These are phyloP conservation scores for Pandemis cinnamomeana DNA, from an alignment of 2,888 invertebrate species.

Conservation along the genomic window DNA sequence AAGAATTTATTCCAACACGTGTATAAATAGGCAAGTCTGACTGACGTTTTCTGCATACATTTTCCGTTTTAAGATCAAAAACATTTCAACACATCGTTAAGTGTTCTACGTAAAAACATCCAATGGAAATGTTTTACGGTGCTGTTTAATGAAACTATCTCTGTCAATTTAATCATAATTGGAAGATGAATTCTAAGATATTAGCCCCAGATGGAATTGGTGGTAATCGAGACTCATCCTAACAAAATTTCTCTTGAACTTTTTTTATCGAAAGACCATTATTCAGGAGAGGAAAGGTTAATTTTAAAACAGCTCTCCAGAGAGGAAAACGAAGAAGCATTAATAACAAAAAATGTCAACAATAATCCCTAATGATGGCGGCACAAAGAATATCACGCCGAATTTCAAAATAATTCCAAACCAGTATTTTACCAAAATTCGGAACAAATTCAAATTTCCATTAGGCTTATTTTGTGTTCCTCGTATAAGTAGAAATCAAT, in stretches of 20 bases:
- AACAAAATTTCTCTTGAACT: not conserved
- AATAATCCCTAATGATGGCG: not conserved
- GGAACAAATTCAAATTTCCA: not conserved
- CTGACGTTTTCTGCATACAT: no score
- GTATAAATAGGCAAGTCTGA: no score
- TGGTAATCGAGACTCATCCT: not conserved
- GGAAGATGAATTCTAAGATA: no score
- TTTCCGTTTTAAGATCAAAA: no score
- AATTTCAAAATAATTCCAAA: not conserved
- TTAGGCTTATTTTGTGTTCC: not conserved
- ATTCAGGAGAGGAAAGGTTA: not conserved
- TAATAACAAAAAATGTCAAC: constrained; percentile 2
- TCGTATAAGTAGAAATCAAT: constrained; percentile 14
- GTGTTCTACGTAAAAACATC: no score
- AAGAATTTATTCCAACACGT: no score
- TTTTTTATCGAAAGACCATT: not conserved
- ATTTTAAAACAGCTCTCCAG: not conserved
- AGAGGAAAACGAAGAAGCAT: constrained; percentile 7
- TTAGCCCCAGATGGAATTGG: no score
- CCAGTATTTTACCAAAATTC: not conserved
- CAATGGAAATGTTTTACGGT: no score
- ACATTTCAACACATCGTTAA: no score
- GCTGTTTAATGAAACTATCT: no score
- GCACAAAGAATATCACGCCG: not conserved
- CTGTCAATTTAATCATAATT: no score